phyloP scores from a whole-genome alignment of 2,888 invertebrate species.

The Protula sp. region DNA sequence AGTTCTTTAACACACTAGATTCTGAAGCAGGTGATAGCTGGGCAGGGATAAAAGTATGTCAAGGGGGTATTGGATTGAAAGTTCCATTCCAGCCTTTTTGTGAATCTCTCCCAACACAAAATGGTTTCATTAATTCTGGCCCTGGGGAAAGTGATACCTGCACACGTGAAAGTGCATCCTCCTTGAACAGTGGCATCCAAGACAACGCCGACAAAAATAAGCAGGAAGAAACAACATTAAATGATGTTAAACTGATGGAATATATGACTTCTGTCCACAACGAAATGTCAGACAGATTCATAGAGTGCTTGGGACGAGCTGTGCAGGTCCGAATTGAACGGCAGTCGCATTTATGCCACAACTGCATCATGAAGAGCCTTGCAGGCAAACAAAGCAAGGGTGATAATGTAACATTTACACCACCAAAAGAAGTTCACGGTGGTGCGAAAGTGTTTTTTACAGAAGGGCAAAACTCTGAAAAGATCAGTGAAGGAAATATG shows the following conservation, averaged over 20 bases:
- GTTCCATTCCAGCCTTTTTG: background rate
- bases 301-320: constrained; percentile 41
- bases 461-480: background rate
- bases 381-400: background rate
- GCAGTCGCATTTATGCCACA: constrained; percentile 22
- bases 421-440: background rate
- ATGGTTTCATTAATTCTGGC: too few relatives aligned
- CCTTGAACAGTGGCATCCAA: too few relatives aligned
- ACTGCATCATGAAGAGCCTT: constrained; percentile 5
- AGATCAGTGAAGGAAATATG: background rate
- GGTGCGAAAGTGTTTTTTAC: too few relatives aligned
- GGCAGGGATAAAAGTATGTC: background rate
- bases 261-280: too few relatives aligned
- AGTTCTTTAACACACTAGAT: too few relatives aligned
- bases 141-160: too few relatives aligned
- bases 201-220: too few relatives aligned
- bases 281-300: too few relatives aligned
- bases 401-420: background rate
- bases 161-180: too few relatives aligned
- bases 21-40: background rate
- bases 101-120: constrained; percentile 10
- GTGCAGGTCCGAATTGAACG: constrained; percentile 35
- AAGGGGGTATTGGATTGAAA: background rate
- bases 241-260: too few relatives aligned
- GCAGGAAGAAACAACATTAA: too few relatives aligned